Evolutionary conservation across 1,140 invertebrate genomes (phyloP), one percentile per base, ranked within the genome.

Genomic region (Ruditapes philippinarum): DNA sequence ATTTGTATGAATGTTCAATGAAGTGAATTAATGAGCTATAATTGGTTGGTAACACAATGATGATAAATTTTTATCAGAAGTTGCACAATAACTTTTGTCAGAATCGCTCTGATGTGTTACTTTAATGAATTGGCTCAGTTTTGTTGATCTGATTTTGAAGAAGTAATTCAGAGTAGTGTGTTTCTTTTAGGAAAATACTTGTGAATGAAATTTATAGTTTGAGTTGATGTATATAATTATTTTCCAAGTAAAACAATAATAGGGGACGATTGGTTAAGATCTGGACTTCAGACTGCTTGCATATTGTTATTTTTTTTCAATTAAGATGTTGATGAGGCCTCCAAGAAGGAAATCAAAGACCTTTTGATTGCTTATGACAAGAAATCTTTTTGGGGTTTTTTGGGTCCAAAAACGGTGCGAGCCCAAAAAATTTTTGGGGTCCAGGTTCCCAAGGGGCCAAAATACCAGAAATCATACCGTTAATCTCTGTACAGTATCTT

Each of bases 351-450:
- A 96, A 98, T 99, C 94, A 99, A 99, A 96, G 99, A 99, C 95
- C 99, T 99, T 94, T 97, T 99, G 74, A 98, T 99, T 91, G 98
- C 99, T 94, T 99, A 99, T 95, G 99, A 99, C 96, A 97, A 99
- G 95, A 99, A 98, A n/a, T n/a, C n/a, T n/a, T n/a, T 92, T 97
- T 99, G 85, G 96, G 99, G 94, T 99, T 99, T 91, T 99, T 99
- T 89, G 99, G 99, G 97, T 99, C 99, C 70, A n/a, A n/a, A 97
- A 99, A 95, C 97, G 99, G 89, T 99, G 99, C 96, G 99, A 99
- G 96, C 98, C 99, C 94, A 99, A 99, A 97, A 99, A 99, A 96
- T 99, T 99, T 96, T 99, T 99, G 94, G 99, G 99, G 97, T 99
- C 99, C 95, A 99, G 99, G n/a, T n/a, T n/a, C 95, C 99, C 99